Base-by-base conservation (phyloP, 2,888 invertebrate genomes). In the Athripsodes cinereus region DNA sequence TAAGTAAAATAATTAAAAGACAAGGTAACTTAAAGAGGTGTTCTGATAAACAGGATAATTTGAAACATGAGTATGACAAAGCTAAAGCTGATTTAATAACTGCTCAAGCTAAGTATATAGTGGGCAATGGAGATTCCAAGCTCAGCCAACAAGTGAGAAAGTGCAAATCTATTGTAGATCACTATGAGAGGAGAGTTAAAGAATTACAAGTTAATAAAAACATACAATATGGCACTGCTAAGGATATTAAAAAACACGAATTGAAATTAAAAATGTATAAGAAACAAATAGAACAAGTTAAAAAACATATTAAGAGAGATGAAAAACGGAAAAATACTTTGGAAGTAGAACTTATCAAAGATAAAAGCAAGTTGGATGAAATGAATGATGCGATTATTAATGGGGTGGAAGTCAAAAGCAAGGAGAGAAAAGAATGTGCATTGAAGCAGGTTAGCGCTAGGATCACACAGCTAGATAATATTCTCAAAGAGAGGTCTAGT, bases 221-320 rank as follows among this genome's bases (percentile, higher is more conserved):
- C 61, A 71, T 79, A 46, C 81, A 82, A 61, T 79, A 79, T 48
- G 81, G 83, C 66, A 78, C 78, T 58, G 71, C 78, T 1, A 81
- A 85, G 68, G 88, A 87, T 68, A 81, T 89, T 8, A 79, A 84
- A 66, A 86, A 88, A 67, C 76, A 89, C 63, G 87, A 90, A 69
- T 83, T 82, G 60, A 89, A 87, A 65, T 72, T 90, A 2, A 84
- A 85, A 67, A 82, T 84, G 6, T 89, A 88, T 0, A 87, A 86
- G 67, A 87, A 87, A 67, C 85, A 89, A 69, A 81, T 90, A 68
- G 88, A 89, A 53, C 86, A 87, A 67, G 73, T 90, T 51, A 86
- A 85, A 68, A 84, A 85, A 67, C 85, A 86, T 66, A 79, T 88
- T 19, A 85, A 85, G 64, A 85, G 86, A 66, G 88, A 90, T 65